These are phyloP conservation scores for Clanis bilineata DNA, from an alignment of 2,888 invertebrate genomes.

Conservation along the genomic window DNA sequence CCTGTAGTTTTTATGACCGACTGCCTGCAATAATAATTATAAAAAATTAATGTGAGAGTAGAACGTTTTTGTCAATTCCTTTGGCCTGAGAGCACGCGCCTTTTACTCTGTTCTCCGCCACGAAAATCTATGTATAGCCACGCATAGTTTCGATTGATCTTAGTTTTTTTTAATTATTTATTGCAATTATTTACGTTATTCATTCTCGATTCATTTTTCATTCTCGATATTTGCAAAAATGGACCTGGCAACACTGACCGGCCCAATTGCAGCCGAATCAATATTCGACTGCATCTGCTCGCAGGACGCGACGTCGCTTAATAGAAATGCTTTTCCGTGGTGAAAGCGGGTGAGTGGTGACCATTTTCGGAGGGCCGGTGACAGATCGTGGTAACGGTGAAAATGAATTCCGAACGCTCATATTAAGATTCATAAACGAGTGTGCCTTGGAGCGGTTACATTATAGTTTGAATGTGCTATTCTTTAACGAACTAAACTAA, in stretches of 20 bases:
- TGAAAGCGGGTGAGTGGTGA: conserved; percentile 24
- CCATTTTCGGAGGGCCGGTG: conserved; percentile 24
- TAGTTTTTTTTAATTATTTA: too few species aligned
- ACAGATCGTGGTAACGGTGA: conserved; percentile 14
- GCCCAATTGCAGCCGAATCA: conserved; percentile 7
- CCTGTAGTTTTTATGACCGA: too few species aligned
- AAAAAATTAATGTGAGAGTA: too few species aligned
- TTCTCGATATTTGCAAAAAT: not conserved
- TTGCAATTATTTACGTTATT: too few species aligned
- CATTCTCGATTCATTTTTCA: too few species aligned
- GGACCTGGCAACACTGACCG: not conserved
- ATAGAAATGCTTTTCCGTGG: conserved; percentile 25
- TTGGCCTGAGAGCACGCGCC: too few species aligned
- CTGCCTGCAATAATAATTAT: too few species aligned
- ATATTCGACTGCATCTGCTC: conserved; percentile 15
- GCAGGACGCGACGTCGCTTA: conserved; percentile 6
- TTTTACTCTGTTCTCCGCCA: too few species aligned
- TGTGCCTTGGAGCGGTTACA: not conserved
- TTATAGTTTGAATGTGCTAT: not conserved
- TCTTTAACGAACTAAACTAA: not conserved
- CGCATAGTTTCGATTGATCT: too few species aligned
- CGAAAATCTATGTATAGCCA: too few species aligned
- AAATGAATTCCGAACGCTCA: conserved; percentile 3
- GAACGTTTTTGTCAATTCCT: too few species aligned
- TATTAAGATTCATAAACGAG: not conserved